Evolutionary conservation across 2,797 vertebrate species (phyloP).

Genomic region (Megaceryle alcyon): DNA sequence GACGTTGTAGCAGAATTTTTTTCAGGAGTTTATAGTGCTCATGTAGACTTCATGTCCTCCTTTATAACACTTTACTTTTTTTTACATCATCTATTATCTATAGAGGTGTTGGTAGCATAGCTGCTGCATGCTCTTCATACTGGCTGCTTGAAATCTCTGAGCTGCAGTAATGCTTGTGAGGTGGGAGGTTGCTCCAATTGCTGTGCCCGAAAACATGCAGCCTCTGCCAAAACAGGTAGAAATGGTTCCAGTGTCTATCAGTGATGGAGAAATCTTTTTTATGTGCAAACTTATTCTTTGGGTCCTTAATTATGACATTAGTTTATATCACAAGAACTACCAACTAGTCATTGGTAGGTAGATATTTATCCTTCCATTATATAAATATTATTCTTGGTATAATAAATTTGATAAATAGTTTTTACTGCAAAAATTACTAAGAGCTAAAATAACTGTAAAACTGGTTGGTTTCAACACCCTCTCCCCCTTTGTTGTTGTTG

Average conservation of each 20-base stretch:
- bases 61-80: neutral
- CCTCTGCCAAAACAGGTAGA: neutral
- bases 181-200: neutral
- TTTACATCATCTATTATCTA: rapidly evolving
- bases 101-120: neutral
- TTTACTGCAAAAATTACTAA: neutral
- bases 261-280: neutral
- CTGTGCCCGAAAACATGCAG: neutral
- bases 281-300: neutral
- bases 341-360: neutral
- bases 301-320: neutral
- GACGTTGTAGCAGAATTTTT: neutral
- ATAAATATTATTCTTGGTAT: neutral
- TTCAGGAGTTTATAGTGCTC: neutral
- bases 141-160: neutral
- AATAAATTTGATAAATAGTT: neutral
- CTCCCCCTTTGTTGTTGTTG: too few species aligned
- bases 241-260: neutral
- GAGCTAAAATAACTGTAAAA: neutral
- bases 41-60: neutral
- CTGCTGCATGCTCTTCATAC: neutral
- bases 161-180: neutral
- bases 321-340: neutral
- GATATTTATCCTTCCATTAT: neutral
- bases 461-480: neutral